phyloP scores from a whole-genome alignment of 2,888 invertebrate species.

The Agriopis leucophaearia region DNA sequence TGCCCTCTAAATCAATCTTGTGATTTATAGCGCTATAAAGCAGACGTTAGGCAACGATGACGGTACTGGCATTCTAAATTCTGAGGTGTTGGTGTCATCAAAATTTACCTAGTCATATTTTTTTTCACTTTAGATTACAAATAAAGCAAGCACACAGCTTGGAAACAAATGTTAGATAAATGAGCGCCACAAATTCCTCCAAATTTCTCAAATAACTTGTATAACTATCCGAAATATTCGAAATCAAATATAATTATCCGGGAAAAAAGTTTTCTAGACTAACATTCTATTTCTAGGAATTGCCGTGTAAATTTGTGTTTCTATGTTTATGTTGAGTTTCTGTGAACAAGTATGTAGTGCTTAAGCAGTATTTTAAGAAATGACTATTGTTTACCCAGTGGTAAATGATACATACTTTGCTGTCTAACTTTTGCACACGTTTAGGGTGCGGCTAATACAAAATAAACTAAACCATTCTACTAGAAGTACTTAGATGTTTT shows the following conservation, averaged over 20 bases:
- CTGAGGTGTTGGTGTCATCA: not conserved
- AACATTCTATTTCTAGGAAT: not conserved
- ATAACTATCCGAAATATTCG: no score
- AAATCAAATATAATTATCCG: no score
- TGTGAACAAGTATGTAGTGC: not conserved
- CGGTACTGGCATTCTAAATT: not conserved
- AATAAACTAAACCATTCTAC: not conserved
- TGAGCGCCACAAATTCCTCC: no score
- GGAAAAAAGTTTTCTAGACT: no score
- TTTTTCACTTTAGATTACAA: no score
- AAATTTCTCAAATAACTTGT: no score
- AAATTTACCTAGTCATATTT: no score
- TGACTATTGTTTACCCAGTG: conserved; percentile 5
- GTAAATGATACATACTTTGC: not conserved
- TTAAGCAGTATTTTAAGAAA: conserved; percentile 2
- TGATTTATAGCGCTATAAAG: conserved; percentile 7
- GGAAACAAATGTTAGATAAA: no score
- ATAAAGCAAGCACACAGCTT: no score
- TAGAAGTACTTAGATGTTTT: not conserved
- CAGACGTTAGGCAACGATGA: not conserved
- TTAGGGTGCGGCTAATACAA: not conserved
- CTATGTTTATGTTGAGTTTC: not conserved
- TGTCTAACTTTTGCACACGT: conserved; percentile 5
- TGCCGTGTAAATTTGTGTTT: not conserved
- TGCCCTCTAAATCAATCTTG: conserved; percentile 1